A percentile compares a stretch with the other conserved stretches of the same genome.
phyloP scores from a whole-genome alignment of 2,797 vertebrate species.

The Lemur catta region DNA sequence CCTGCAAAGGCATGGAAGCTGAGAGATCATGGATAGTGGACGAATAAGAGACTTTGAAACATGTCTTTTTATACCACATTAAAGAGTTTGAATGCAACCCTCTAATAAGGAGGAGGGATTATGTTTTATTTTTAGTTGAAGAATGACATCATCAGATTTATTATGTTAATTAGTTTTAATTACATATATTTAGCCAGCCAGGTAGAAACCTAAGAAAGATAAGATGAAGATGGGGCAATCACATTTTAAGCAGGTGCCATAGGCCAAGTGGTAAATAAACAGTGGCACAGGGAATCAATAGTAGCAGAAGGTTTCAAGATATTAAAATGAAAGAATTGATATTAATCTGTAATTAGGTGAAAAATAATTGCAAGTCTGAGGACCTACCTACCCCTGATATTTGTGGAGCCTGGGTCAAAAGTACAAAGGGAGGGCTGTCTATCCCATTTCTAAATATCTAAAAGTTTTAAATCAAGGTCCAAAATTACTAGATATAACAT shows the following conservation, averaged over 20 bases:
- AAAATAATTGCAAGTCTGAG: neutral
- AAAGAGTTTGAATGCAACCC: neutral
- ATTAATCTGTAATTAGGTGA: neutral
- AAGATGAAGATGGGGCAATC: neutral
- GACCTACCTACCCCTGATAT: neutral
- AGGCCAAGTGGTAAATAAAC: neutral
- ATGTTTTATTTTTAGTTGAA: neutral
- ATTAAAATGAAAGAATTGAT: neutral
- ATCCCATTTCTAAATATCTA: neutral
- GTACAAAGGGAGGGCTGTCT: neutral
- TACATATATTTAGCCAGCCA: neutral
- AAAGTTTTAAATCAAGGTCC: neutral
- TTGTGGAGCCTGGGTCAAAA: neutral
- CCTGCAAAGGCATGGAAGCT: neutral
- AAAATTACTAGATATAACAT: neutral
- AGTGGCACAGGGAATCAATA: neutral
- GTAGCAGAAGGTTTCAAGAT: neutral
- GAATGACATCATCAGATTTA: neutral
- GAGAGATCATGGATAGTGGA: neutral
- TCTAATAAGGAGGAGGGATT: neutral
- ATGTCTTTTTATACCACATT: neutral
- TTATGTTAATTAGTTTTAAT: neutral
- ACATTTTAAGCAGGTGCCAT: neutral
- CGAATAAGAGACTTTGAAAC: neutral
- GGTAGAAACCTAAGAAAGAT: neutral